These are phyloP conservation scores for Orthosia gracilis DNA, from an alignment of 2,888 invertebrate genomes.

Conservation along the genomic window DNA sequence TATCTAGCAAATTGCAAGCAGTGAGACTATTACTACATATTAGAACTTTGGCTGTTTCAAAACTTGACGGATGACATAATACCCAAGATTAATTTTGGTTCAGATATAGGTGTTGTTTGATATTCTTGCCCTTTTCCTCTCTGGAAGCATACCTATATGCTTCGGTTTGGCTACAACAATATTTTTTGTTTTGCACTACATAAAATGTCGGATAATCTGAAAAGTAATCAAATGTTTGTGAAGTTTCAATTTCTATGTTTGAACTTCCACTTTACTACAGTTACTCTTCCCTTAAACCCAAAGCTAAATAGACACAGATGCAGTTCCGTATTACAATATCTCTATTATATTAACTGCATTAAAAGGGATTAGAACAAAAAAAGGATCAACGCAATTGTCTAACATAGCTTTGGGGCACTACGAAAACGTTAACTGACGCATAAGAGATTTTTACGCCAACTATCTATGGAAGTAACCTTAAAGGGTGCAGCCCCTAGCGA, in stretches of 20 bases:
- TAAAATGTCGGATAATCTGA: background rate
- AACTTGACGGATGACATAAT: background rate
- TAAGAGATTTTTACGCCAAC: constrained; percentile 71
- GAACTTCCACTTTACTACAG: background rate
- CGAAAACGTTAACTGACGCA: constrained; percentile 70
- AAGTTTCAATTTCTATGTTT: background rate
- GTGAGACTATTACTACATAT: constrained; percentile 3
- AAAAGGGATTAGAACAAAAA: constrained; percentile 56
- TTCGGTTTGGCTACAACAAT: background rate
- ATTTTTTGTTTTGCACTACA: background rate
- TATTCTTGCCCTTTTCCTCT: background rate
- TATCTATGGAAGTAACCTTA: constrained; percentile 16
- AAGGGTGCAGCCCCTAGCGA: constrained; percentile 50
- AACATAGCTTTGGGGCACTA: constrained; percentile 61
- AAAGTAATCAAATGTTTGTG: background rate
- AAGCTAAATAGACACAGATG: constrained; percentile 41
- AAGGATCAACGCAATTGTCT: constrained; percentile 63
- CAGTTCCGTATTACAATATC: constrained; percentile 36
- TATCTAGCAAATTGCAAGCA: constrained; percentile 24
- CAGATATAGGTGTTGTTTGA: background rate
- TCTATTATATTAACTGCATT: constrained; percentile 47
- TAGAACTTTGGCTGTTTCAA: constrained; percentile 1
- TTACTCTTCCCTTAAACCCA: background rate
- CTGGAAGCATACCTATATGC: background rate
- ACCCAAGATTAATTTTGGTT: background rate